Evolutionary conservation across 2,797 vertebrate species (phyloP), one percentile per base, ranked within the genome.

Genomic region (Lycodopsis pacificus): DNA sequence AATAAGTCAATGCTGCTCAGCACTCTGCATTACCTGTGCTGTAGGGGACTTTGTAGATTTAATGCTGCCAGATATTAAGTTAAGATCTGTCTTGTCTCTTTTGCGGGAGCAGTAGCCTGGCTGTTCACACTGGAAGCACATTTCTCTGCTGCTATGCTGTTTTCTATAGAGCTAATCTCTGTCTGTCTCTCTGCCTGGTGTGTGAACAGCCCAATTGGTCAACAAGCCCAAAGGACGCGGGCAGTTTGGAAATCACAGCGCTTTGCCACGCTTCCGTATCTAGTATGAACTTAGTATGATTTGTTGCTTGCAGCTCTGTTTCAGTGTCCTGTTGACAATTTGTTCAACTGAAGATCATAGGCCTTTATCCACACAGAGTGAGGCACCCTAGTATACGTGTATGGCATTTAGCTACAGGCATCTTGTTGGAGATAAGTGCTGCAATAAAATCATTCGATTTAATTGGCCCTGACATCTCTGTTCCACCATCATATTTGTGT

Each of bases 381-480:
- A 70, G 65, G 53, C 34, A 70, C 71, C 30, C 44, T 65, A 27
- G 79, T 70, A 51, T 74, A 13, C 61, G 49, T 56, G 57, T 34
- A 34, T 71, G 65, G 56, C 66, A 61, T 79, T 83, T 68, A 79
- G 72, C 72, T 71, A 63, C 74, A 75, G 68, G 53, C 40, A 46
- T 27, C 77, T 75, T 75, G 71, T 80, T 74, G 32, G 48, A 75
- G 64, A 71, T 59, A 67, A 77, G 70, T 59, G 54, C 54, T 54
- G 56, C 78, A 48, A 64, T 76, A 46, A 72, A 78, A 82, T 80
- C 61, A 77, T 71, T 75, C 57, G 58, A 34, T 74, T 72, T 87
- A 80, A 90, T 85, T 89, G 83, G 76, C 61, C 57, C 71, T 76
- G 34, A 77, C 76, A 83, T 78, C 74, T 59, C 20, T 68, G 42